A percentile compares a stretch with the other conserved stretches of the same genome.
Conservation (phyloP, 2,113 vertebrate genomes). For the Platysternon megacephalum region DNA sequence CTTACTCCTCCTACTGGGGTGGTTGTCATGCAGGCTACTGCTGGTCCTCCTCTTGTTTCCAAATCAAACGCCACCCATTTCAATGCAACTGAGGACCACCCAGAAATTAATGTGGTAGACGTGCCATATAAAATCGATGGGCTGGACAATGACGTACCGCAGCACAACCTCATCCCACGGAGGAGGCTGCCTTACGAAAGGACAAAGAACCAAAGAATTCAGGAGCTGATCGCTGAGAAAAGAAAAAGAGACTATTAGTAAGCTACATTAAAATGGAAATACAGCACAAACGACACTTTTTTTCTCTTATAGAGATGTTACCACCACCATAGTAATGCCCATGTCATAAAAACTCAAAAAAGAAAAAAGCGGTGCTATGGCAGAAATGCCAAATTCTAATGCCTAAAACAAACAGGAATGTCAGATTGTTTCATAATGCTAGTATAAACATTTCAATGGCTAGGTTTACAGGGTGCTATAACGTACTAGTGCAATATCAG, state of each 20-base stretch:
- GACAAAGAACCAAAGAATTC: conserved; percentile 95
- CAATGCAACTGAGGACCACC: conserved; percentile 77
- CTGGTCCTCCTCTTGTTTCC: conserved; percentile 15
- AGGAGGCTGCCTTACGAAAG: conserved; percentile 85
- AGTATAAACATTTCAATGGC: conserved; percentile 37
- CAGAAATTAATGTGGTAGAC: conserved; percentile 88
- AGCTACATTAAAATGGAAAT: conserved; percentile 82
- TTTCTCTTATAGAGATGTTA: conserved; percentile 89
- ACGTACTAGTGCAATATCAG: conserved; percentile 65
- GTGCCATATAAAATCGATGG: conserved; percentile 77
- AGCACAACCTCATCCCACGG: conserved; percentile 88
- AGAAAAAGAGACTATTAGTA: conserved; percentile 84
- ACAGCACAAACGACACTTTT: conserved; percentile 52
- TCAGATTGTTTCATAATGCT: conserved; percentile 51
- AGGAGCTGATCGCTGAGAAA: conserved; percentile 93
- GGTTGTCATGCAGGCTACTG: conserved; percentile 41
- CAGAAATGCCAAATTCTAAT: conserved; percentile 66
- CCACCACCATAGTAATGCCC: conserved; percentile 48
- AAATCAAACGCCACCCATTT: conserved; percentile 37
- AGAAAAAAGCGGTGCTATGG: conserved; percentile 65
- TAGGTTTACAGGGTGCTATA: conserved; percentile 47
- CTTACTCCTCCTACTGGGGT: conserved; percentile 22
- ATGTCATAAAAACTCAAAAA: conserved; percentile 33
- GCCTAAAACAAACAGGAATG: conserved; percentile 52
- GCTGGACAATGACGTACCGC: conserved; percentile 82